Percentiles rank a stretch among this genome's conserved stretches.
These are phyloP conservation scores for Samia ricini DNA, from an alignment of 1,140 invertebrate genomes.

Conservation along the genomic window DNA sequence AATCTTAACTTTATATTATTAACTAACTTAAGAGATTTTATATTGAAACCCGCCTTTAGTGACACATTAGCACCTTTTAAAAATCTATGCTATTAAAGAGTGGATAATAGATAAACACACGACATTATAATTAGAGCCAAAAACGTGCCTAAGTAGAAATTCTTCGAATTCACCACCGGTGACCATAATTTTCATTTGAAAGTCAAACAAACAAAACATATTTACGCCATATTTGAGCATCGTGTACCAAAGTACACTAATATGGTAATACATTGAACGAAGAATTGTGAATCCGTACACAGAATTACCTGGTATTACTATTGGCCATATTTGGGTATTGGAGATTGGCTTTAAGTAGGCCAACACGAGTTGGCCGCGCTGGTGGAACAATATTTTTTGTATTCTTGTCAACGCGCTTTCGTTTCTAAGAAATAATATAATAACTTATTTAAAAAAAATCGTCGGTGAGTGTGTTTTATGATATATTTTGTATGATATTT, in stretches of 20 bases:
- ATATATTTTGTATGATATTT: no score
- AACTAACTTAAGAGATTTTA: no score
- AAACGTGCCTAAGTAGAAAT: neutral
- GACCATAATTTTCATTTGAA: neutral
- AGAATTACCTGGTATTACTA: slow-evolving; percentile 1
- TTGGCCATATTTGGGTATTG: slow-evolving; percentile 9
- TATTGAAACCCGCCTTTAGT: no score
- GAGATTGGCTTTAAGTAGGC: slow-evolving; percentile 5
- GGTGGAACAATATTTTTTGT: neutral
- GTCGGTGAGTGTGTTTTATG: no score
- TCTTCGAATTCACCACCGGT: neutral
- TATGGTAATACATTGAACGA: neutral
- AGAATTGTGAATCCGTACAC: neutral
- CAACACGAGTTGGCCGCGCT: neutral
- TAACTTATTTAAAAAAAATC: neutral
- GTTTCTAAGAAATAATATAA: slow-evolving; percentile 4
- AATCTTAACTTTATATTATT: no score
- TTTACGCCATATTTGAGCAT: neutral
- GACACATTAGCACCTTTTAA: no score
- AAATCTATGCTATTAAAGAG: no score
- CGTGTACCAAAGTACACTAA: neutral
- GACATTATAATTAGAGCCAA: neutral
- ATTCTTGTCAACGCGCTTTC: neutral
- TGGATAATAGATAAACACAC: neutral
- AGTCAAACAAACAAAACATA: neutral